Evolutionary conservation across 2,797 vertebrate species (phyloP).

Genomic region (Lagodon rhomboides): DNA sequence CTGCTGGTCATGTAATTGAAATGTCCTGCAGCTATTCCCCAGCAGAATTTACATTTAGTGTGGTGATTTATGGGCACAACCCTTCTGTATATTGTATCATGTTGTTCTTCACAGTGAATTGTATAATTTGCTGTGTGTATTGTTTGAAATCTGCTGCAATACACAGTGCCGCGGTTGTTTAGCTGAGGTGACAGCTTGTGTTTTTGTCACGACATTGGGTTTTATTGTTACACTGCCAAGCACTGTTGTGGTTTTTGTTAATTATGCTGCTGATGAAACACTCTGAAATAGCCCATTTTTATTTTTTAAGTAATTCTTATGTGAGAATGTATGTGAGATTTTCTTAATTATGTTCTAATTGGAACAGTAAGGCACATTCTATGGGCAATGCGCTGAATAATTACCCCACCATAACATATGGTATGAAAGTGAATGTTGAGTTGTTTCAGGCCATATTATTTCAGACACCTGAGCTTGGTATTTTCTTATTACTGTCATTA

Average conservation of each 20-base stretch:
- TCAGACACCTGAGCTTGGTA: not conserved
- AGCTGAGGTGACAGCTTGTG: slow-evolving; percentile 19
- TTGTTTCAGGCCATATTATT: not conserved
- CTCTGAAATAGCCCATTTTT: not conserved
- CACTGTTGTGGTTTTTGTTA: slow-evolving; percentile 21
- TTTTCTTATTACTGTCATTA: not conserved
- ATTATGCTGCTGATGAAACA: slow-evolving; percentile 10
- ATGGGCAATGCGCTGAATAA: not conserved
- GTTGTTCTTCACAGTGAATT: not conserved
- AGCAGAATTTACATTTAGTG: slow-evolving; percentile 5
- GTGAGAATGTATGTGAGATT: not conserved
- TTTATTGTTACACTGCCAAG: slow-evolving; percentile 25
- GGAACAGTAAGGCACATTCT: not conserved
- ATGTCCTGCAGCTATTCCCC: not conserved
- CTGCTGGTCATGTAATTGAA: slow-evolving; percentile 16
- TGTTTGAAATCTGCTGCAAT: not conserved
- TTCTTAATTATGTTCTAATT: slow-evolving; percentile 1
- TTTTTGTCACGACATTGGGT: slow-evolving; percentile 31
- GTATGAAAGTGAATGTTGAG: not conserved
- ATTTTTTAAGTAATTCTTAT: not conserved
- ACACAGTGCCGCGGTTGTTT: not conserved
- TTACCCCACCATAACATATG: not conserved
- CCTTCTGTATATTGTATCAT: not conserved
- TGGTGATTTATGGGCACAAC: not conserved
- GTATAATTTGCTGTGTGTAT: not conserved